Evolutionary conservation across 2,113 vertebrate genomes (phyloP), one percentile per base, ranked within the genome.

Genomic region (Bathybates hornii): DNA sequence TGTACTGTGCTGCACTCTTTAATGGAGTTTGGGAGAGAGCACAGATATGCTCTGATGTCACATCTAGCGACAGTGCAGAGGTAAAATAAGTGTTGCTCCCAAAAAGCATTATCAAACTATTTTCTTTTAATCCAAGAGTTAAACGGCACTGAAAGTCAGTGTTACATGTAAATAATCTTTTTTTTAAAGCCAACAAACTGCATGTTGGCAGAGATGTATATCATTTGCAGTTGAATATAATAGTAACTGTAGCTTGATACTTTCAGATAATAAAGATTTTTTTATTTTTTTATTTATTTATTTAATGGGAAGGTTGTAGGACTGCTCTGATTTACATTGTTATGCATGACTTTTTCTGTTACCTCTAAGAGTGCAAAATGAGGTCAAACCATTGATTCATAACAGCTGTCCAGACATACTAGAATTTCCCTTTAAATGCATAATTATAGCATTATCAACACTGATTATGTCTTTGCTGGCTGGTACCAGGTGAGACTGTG

Each of bases 21-120:
- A 80, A 10, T 4, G 95, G 96, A 19, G 89, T 97, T 84, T 99
- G 98, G 98, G 96, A 95, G 63, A 97, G 98, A 95, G 98, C 96
- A 76, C 96, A 89, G 48, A 94, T 99, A 86, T 93, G 89, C 93
- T 53, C 83, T 34, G 96, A 88, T 6, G 61, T 95, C 88, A 84
- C 96, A 16, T 96, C 97, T n/a, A 86, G 94, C 93, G 93, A 91
- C 36, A 84, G 83, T 5, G 96, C 94, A 82, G 96, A 99, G 97
- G 98, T 99, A 96, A 38, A 14, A 57, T 41, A 17, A 17, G 21
- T 73, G 13, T 27, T 76, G 14, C 24, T 19, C 41, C 24, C 41
- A 71, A 27, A 50, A 36, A 41, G 5, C n/a, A 19, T 10, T 59
- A 24, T 45, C 5, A 38, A 24, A 21, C 4, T 48, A 9, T 41